A percentile compares a stretch with the other conserved stretches of the same genome.
phyloP scores from a whole-genome alignment of 2,797 vertebrate species.

The Anguilla marmorata region DNA sequence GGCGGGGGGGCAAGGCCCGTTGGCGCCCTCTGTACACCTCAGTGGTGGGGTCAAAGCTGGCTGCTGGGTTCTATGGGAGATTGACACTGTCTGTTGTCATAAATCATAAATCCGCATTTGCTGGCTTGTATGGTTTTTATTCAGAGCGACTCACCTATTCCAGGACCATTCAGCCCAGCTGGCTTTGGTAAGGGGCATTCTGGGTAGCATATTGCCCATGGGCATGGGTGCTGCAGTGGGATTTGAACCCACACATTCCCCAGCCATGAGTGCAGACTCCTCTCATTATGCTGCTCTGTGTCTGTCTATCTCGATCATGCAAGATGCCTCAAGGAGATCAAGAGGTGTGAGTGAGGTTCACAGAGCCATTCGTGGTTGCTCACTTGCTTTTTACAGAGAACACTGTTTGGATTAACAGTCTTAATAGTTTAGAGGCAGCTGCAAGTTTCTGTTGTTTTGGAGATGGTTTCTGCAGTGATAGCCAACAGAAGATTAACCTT shows the following conservation, averaged over 20 bases:
- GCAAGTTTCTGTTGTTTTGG: neutral
- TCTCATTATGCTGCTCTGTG: neutral
- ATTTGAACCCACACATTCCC: neutral
- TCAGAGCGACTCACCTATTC: neutral
- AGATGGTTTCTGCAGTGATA: neutral
- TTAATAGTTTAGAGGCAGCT: neutral
- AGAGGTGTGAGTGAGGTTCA: neutral
- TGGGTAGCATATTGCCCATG: neutral
- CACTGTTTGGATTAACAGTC: neutral
- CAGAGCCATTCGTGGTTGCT: neutral
- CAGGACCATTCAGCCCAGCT: neutral
- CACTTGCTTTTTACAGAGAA: neutral
- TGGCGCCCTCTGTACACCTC: constrained; percentile 43
- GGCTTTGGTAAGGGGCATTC: neutral
- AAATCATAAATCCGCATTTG: neutral
- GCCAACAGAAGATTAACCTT: neutral
- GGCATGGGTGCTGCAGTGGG: neutral
- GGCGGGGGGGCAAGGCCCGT: neutral
- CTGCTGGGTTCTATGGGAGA: neutral
- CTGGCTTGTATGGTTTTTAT: neutral
- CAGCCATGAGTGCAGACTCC: neutral
- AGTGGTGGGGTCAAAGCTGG: constrained; percentile 12
- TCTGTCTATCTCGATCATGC: neutral
- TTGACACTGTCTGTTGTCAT: neutral
- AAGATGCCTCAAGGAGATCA: neutral